Percentiles rank a stretch among this genome's conserved stretches.
Conservation (phyloP, 2,113 vertebrate genomes). For the Lichenostomus cassidix region DNA sequence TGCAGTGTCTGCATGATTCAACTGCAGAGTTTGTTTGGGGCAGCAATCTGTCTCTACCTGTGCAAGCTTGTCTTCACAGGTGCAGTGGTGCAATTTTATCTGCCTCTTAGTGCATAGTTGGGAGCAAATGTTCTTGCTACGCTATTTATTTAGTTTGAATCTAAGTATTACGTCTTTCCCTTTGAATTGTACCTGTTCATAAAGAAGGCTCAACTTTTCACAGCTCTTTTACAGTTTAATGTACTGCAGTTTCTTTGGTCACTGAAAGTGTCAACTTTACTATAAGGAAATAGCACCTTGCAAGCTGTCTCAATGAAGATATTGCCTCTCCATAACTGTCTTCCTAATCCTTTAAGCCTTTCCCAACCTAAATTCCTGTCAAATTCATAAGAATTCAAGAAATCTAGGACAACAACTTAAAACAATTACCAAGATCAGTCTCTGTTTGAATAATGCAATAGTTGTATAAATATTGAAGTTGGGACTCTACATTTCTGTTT, state of each 20-base stretch:
- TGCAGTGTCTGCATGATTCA: neutral
- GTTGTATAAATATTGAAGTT: slow-evolving; percentile 18
- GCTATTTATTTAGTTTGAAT: neutral
- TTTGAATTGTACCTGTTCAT: neutral
- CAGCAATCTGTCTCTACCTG: neutral
- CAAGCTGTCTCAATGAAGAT: neutral
- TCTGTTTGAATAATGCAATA: slow-evolving; percentile 13
- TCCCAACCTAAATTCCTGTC: neutral
- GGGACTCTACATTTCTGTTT: neutral
- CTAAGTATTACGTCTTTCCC: neutral
- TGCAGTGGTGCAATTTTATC: neutral
- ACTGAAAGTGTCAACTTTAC: neutral
- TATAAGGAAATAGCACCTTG: neutral
- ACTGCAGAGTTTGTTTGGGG: neutral
- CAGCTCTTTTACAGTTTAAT: neutral
- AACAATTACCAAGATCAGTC: neutral
- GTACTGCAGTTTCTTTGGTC: slow-evolving; percentile 1
- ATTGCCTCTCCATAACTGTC: neutral
- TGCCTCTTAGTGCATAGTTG: neutral
- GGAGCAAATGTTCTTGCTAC: neutral
- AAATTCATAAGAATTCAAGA: neutral
- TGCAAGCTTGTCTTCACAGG: neutral
- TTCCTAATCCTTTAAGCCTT: neutral
- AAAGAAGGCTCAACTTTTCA: neutral
- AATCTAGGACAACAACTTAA: neutral